Base-by-base conservation (phyloP, 1,140 invertebrate genomes). In the Zaprionus inermis region DNA sequence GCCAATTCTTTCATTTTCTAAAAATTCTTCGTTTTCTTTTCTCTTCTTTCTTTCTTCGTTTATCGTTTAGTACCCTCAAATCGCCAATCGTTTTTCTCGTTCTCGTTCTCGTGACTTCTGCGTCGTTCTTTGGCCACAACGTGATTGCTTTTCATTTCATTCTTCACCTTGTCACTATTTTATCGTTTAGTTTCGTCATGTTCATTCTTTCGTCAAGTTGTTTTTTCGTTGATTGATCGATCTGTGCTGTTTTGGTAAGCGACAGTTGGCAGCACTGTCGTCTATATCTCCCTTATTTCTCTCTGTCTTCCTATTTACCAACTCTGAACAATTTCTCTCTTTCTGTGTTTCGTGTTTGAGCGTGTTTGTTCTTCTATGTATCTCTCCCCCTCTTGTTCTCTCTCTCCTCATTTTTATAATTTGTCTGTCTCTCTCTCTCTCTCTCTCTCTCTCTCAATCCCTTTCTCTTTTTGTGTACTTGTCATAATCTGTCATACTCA, bases 401-500 rank as follows among this genome's bases (percentile, higher is more conserved):
- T 49, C 10, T 20, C 20, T 28, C 24, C 24, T 3, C 5, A 1
- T 22, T 22, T 49, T 11, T 24, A 54, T 16, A 30, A 12, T 60
- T 16, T 41, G 18, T 12, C 10, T 24, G 14, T 38, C 16, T 36
- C 20, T 65, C n/a, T 38, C 61, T 56, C 10, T 44, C 12, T 20
- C 12, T 63, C 41, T 10, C 32, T 51, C 5, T 24, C 14, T 56
- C 4, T 68, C 3, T 69, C 12, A 51, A 24, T 54, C 14, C 24
- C 24, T 28, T 4, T 28, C 5, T 28, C 24, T 28, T 5, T 30
- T 24, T 59, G 4, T 11, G 14, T 46, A 20, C 14, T 28, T 44
- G 16, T 59, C 36, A 24, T 46, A 51, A 9, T 36, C 11, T 72
- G 41, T 74, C 54, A 44, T 9, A 38, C 38, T 46, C 7, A 44